Conservation (phyloP, 2,888 invertebrate species). For the Agonopterix heracliana region DNA sequence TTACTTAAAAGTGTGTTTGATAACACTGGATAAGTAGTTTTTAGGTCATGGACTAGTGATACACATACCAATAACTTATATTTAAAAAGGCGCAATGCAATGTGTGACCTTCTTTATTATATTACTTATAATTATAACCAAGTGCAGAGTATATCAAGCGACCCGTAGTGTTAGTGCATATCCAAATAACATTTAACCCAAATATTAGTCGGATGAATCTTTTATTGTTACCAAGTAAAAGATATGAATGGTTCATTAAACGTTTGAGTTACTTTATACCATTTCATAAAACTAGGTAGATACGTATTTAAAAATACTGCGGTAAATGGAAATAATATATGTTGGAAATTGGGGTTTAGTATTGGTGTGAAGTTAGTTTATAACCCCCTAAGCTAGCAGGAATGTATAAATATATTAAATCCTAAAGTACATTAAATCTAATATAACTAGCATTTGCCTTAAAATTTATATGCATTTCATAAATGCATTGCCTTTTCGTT, state of each 20-base stretch:
- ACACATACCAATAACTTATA: constrained; percentile 31
- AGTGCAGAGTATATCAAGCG: constrained; percentile 35
- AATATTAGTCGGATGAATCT: not conserved
- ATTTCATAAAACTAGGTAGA: constrained; percentile 8
- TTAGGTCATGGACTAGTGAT: constrained; percentile 32
- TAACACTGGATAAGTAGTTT: not conserved
- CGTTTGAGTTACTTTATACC: constrained; percentile 1
- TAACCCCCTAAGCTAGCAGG: constrained; percentile 40
- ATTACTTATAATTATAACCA: constrained; percentile 12
- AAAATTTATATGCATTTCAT: constrained; percentile 42
- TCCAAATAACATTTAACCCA: not conserved
- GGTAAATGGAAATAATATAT: constrained; percentile 7
- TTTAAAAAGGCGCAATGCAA: constrained; percentile 24
- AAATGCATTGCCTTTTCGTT: constrained; percentile 63
- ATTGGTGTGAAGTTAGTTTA: constrained; percentile 13
- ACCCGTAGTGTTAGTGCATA: constrained; percentile 18
- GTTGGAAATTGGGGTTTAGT: constrained; percentile 21
- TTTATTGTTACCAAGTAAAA: not conserved
- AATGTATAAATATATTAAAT: constrained; percentile 35
- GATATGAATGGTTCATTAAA: not conserved
- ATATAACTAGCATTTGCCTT: constrained; percentile 13
- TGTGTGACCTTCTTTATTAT: constrained; percentile 8
- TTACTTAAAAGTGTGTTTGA: constrained; percentile 27
- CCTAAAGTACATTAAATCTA: too few relatives aligned
- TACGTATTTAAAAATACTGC: not conserved